phyloP scores from a whole-genome alignment of 2,797 vertebrate species.

The Chrysocyon brachyurus region DNA sequence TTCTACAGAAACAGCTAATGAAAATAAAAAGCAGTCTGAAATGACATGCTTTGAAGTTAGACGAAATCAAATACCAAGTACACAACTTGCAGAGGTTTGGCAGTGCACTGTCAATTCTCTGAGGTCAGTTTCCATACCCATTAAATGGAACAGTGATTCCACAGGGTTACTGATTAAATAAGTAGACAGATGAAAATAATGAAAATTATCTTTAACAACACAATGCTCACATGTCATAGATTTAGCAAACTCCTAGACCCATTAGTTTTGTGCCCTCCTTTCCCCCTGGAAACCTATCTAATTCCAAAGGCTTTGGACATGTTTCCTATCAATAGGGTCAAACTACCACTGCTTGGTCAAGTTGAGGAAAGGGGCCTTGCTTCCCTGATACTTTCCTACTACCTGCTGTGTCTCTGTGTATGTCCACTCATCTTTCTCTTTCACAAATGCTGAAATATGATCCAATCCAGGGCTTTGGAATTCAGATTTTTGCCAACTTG shows the following conservation, averaged over 20 bases:
- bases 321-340: not conserved
- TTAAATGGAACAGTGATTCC: slow-evolving; percentile 1
- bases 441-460: not conserved
- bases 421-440: not conserved
- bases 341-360: not conserved
- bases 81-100: not conserved
- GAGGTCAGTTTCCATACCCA: not conserved
- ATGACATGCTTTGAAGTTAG: slow-evolving; percentile 4
- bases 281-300: not conserved
- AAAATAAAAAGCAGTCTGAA: not conserved
- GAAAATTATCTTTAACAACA: slow-evolving; percentile 6
- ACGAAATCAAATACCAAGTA: slow-evolving; percentile 12
- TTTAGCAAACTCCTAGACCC: not conserved
- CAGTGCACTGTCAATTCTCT: not conserved
- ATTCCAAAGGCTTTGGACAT: not conserved
- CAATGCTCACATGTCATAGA: not conserved
- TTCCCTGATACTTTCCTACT: not conserved
- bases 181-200: not conserved
- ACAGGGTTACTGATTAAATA: not conserved
- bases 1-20: slow-evolving; percentile 19
- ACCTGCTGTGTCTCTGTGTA: not conserved
- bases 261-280: not conserved
- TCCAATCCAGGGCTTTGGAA: not conserved
- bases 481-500: slow-evolving; percentile 20
- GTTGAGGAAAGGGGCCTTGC: not conserved